Conservation (phyloP, 2,797 vertebrate species). For the Myotis planiceps region DNA sequence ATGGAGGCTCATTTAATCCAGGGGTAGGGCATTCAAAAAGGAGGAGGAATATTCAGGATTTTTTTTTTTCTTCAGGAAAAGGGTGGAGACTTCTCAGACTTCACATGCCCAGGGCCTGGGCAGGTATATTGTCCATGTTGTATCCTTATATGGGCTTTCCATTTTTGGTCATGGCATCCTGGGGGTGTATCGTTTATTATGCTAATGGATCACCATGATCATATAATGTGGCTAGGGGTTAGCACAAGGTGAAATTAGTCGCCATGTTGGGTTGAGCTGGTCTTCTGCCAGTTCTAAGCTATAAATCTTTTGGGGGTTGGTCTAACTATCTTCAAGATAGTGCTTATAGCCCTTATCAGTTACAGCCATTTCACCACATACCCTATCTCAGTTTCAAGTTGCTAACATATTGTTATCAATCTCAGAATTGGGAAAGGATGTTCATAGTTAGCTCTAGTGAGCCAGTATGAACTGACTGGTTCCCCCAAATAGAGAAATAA, state of each 20-base stretch:
- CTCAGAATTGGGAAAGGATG: background rate
- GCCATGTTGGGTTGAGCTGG: background rate
- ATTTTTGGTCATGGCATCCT: background rate
- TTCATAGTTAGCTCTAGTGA: background rate
- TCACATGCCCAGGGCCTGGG: no score
- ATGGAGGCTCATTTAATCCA: background rate
- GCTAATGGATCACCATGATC: background rate
- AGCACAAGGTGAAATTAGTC: background rate
- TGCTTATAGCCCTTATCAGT: background rate
- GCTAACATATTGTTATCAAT: background rate
- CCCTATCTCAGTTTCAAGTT: background rate
- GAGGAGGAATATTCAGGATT: background rate
- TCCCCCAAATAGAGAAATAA: background rate
- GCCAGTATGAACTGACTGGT: background rate
- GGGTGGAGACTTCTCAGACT: background rate
- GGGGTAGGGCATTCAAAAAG: background rate
- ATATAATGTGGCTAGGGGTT: background rate
- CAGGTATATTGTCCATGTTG: background rate
- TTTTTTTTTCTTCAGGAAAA: background rate
- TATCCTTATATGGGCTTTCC: background rate
- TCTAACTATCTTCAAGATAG: background rate
- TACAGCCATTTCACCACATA: background rate
- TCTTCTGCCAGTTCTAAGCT: background rate
- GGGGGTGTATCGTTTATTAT: background rate
- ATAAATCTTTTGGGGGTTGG: background rate